These are phyloP conservation scores for Clinocottus analis DNA, from an alignment of 2,113 vertebrate genomes.

Conservation along the genomic window DNA sequence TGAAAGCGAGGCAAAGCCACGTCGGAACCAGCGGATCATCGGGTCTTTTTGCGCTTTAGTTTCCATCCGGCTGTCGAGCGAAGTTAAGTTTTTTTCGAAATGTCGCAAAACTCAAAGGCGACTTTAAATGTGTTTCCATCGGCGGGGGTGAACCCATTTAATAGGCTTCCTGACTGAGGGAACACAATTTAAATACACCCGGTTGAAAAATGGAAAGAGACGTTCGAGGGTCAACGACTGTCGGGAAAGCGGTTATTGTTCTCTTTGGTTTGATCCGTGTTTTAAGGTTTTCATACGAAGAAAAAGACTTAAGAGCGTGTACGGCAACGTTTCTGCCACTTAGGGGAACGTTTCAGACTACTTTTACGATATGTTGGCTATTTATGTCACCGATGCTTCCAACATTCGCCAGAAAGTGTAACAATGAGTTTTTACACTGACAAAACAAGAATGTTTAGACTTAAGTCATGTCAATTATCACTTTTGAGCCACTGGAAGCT, in stretches of 20 bases:
- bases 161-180: conserved; percentile 43
- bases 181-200: conserved; percentile 8
- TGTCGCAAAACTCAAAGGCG: conserved; percentile 31
- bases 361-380: not conserved
- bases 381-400: not conserved
- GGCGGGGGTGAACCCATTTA: conserved; percentile 47
- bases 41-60: conserved; percentile 34
- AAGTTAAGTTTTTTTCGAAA: conserved; percentile 55
- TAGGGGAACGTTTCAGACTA: not conserved
- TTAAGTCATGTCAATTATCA: too few species aligned
- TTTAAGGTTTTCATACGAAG: conserved; percentile 15
- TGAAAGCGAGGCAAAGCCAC: conserved; percentile 21
- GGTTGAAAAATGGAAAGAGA: conserved; percentile 45
- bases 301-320: not conserved
- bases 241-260: conserved; percentile 46
- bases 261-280: conserved; percentile 15
- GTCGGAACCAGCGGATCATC: conserved; percentile 44
- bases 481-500: too few species aligned
- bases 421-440: too few species aligned
- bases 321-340: not conserved
- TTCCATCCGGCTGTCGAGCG: conserved; percentile 61
- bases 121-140: conserved; percentile 59
- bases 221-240: conserved; percentile 26
- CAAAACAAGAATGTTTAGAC: too few species aligned
- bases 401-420: too few species aligned